Base-by-base conservation (phyloP, 2,797 vertebrate species). In the Falco naumanni region DNA sequence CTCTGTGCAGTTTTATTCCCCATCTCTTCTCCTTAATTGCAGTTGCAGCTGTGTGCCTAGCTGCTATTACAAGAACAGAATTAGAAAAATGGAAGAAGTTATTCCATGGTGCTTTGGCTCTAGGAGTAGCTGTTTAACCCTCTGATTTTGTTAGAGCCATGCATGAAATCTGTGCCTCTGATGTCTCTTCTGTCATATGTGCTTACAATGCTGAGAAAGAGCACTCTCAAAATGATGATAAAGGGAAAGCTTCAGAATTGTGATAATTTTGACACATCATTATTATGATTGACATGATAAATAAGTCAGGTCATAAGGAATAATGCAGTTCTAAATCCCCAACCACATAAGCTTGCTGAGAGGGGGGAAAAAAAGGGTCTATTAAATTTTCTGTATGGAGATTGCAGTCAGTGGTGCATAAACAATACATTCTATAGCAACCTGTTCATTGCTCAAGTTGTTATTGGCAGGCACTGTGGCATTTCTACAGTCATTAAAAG, bases 401-500 rank as follows among this genome's bases (percentile, higher is more conserved):
- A 95, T 84, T 89, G 90, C 87, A 79, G 90, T 65, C 82, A 87
- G 71, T 31, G 72, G 90, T 87, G 90, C 79, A 69, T 94, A 94
- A 95, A 95, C 92, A 89, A 78, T 89, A 51, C 88, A 93, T 95
- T 96, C 93, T 95, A 51, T 95, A 72, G 93, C 90, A 96, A 94
- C 93, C 89, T 92, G 85, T 90, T 96, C 94, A 60, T 95, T 95
- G 78, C 90, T 95, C 87, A 95, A 80, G 87, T 95, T 97, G 90
- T 95, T 96, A 94, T 70, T 96, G 95, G 83, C 91, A 95, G 93
- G 89, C 86, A 63, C 59, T 20, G 65, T 94, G 90, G 84, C 71
- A 65, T 96, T 95, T 95, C 95, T 66, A 9, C 85, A 89, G 91
- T 93, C 85, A 63, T 95, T 91, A 93, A 93, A 91, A 94, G 96